phyloP scores from a whole-genome alignment of 2,888 invertebrate genomes.

The Serrognathus titanus region DNA sequence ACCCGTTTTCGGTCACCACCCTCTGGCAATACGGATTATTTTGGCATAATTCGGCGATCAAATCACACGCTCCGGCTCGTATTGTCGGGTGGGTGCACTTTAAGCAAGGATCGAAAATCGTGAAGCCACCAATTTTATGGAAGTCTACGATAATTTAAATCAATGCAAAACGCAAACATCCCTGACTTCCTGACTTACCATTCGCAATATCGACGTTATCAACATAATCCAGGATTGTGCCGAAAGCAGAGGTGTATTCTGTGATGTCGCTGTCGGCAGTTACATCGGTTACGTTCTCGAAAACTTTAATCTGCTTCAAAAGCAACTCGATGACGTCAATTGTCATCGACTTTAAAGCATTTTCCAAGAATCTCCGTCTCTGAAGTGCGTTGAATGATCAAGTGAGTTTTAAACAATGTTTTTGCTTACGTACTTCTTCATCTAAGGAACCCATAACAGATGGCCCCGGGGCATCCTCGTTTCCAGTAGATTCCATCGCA shows the following conservation, averaged over 20 bases:
- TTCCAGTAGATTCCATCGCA: slow-evolving; percentile 65
- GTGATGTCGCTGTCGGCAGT: slow-evolving; percentile 54
- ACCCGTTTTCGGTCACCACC: slow-evolving; percentile 61
- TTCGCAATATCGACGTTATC: slow-evolving; percentile 78
- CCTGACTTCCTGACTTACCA: slow-evolving; percentile 52
- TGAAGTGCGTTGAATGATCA: slow-evolving; percentile 44
- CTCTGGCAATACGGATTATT: slow-evolving; percentile 83
- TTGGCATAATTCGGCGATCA: slow-evolving; percentile 78
- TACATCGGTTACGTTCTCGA: slow-evolving; percentile 53
- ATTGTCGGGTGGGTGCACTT: slow-evolving; percentile 60
- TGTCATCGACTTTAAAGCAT: slow-evolving; percentile 67
- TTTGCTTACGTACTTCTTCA: slow-evolving; percentile 55
- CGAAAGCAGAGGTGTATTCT: slow-evolving; percentile 63
- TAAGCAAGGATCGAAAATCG: slow-evolving; percentile 66
- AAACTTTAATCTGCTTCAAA: slow-evolving; percentile 57
- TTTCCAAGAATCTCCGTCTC: slow-evolving; percentile 68
- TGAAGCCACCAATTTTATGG: slow-evolving; percentile 78
- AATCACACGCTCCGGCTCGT: slow-evolving; percentile 60
- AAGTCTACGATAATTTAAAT: slow-evolving; percentile 56
- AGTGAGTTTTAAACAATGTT: not conserved
- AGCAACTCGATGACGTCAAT: slow-evolving; percentile 68
- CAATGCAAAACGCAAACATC: not conserved
- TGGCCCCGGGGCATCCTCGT: slow-evolving; percentile 56
- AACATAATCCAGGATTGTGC: slow-evolving; percentile 63
- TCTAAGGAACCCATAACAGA: slow-evolving; percentile 58